Base-by-base conservation (phyloP, 2,888 invertebrate genomes). In the Copidosoma aretas region DNA sequence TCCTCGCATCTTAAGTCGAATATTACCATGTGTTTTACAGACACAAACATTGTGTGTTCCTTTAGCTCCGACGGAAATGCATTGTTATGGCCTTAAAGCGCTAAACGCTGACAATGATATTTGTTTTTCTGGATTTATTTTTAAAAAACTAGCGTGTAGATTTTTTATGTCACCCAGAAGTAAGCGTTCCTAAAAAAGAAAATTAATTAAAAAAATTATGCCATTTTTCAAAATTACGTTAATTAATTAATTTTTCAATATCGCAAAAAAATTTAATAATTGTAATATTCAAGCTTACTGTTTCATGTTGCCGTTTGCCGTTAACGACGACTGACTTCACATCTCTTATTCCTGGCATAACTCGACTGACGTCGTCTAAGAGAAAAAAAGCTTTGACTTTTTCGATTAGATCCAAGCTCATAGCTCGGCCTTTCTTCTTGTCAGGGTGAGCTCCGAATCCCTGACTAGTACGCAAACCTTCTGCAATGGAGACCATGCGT, bases 331-430 rank as follows among this genome's bases (percentile, higher is more conserved):
- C 53, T 1, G 65, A 65, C 21, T 65, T 65, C 19, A 60, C 46
- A 32, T 65, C 59, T 65, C 51, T 60, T 51, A 46, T 57, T 14
- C 65, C 60, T 2, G 60, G 59, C 60, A 65, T 49, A 8, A 65
- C 60, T 60, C 65, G 58, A 59, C 65, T 65, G 21, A 65, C 65
- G 24, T 60, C 32, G 43, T 65, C 65, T 22, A 59, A 60, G 4
- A 65, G 25, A 60, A 25, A 60, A 60, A 65, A 60, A 0, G 24
- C 22, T 49, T 59, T 32, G 49, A 65, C 57, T 65, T 59, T 65
- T 19, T 65, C 46, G 15, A 58, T 65, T 46, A 65, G 25, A 59
- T 60, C 53, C 3, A 8, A 24, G 51, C 60, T 65, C 51, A 65
- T 52, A 17, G 59, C 12, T 53, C 52, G 59, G 19, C 59, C 65